Base-by-base conservation (phyloP, 2,888 invertebrate species). In the Leucoptera coffeella region DNA sequence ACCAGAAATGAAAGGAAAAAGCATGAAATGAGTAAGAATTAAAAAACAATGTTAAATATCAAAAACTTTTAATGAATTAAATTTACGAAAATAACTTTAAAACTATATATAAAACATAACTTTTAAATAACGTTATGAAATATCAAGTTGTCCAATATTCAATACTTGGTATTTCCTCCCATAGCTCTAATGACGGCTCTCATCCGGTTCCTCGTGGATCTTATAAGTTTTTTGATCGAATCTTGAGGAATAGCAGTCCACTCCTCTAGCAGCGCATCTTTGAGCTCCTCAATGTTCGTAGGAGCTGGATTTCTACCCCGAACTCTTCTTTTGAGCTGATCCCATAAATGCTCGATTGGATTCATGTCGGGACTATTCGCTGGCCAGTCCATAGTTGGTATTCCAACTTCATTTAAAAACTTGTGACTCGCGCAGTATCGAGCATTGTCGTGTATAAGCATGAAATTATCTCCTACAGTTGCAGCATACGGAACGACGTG, bases 361-460 rank as follows among this genome's bases (percentile, higher is more conserved):
- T 37, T 39, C 24, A 39, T 28, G 31, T 42, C 40, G 17, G 39
- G 37, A 23, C 38, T 41, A 22, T 30, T 32, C 15, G 40, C 38
- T 33, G 40, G 39, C 38, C 38, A 38, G 15, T 31, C 29, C 32
- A 34, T 27, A 14, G 27, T 21, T 24, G 14, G 19, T 5, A 22
- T 11, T 6, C 22, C 22, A 11, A 22, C 22, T 11, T 22, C 22
- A 6, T 11, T 6, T n/a, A 22, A 11, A 22, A n/a, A 22, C 6
- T 11, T 17, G 7, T 11, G 22, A n/a, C 7, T 6, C 26, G 25
- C 12, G 36, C 22, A 14, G 22, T 15, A 13, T 15, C 25, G 23
- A 17, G 19, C 20, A 27, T 21, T 15, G 25, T n/a, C 25, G 4
- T 12, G 14, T 10, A 25, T 25, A 4, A 25, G 12, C 9, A 15